Evolutionary conservation across 64 coral and sea anemone species (phyloP).

Genomic region (Orbicella faveolata): DNA sequence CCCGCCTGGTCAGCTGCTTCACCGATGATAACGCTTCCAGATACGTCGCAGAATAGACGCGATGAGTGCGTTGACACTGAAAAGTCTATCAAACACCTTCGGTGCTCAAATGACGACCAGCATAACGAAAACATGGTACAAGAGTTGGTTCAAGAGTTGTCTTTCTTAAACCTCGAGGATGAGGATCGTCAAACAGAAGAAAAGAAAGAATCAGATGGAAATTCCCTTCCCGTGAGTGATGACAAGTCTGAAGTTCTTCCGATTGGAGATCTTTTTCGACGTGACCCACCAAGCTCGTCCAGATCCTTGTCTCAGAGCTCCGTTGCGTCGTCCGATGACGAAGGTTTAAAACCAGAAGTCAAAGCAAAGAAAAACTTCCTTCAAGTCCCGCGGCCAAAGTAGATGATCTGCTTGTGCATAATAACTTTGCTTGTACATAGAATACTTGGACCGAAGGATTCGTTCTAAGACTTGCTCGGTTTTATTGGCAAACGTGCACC

Average conservation of each 20-base stretch:
- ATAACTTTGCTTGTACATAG: too few relatives aligned
- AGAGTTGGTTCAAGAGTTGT: conserved; percentile 13
- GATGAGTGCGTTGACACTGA: not conserved
- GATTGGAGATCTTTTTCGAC: conserved; percentile 53
- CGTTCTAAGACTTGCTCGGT: too few relatives aligned
- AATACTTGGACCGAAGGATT: too few relatives aligned
- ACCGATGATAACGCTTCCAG: not conserved
- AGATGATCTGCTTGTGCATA: not conserved
- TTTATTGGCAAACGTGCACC: too few relatives aligned
- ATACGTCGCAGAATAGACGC: not conserved
- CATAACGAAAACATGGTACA: conserved; percentile 32
- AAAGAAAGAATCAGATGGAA: not conserved
- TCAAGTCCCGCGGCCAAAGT: not conserved
- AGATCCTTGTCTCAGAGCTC: conserved; percentile 21
- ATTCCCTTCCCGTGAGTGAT: not conserved
- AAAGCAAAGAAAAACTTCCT: conserved; percentile 8
- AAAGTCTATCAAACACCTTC: not conserved
- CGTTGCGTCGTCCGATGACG: conserved; percentile 4
- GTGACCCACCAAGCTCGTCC: not conserved
- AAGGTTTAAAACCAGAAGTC: not conserved
- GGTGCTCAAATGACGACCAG: not conserved
- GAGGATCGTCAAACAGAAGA: not conserved
- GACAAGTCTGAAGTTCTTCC: not conserved
- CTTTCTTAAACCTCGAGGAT: conserved; percentile 24
- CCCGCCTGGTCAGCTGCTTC: not conserved